These are phyloP conservation scores for Nebria brevicollis DNA, from an alignment of 2,888 invertebrate species.

Conservation along the genomic window DNA sequence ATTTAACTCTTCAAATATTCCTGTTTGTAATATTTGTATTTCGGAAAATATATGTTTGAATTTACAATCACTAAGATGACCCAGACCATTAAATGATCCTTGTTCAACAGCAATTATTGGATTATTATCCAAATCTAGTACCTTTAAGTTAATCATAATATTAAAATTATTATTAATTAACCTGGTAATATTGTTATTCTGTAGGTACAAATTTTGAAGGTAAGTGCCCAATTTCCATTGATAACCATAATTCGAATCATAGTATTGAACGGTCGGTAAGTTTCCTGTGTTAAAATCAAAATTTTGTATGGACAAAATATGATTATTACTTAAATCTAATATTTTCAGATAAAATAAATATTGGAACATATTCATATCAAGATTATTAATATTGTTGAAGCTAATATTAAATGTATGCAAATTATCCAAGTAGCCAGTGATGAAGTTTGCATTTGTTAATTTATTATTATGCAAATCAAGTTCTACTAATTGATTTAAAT, in stretches of 20 bases:
- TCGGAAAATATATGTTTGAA: conserved; percentile 17
- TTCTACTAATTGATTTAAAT: background rate
- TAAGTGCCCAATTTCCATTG: too few species aligned
- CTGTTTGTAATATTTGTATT: conserved; percentile 7
- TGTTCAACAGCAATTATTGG: background rate
- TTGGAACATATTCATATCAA: background rate
- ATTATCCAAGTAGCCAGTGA: background rate
- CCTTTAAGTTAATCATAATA: too few species aligned
- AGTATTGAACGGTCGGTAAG: too few species aligned
- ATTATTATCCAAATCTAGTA: too few species aligned
- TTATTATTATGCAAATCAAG: conserved; percentile 25
- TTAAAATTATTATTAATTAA: too few species aligned
- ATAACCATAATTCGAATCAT: too few species aligned
- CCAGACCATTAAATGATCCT: conserved; percentile 9
- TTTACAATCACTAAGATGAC: background rate
- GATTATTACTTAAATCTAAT: conserved; percentile 7
- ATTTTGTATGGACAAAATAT: too few species aligned
- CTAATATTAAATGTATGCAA: conserved; percentile 10
- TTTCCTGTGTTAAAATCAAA: too few species aligned
- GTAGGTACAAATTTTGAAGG: too few species aligned
- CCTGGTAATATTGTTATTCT: too few species aligned
- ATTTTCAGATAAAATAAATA: background rate
- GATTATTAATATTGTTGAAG: conserved; percentile 14
- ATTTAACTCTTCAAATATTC: conserved; percentile 9
- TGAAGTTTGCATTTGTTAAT: conserved; percentile 5